Evolutionary conservation across 2,888 invertebrate species (phyloP).

Genomic region (Brenthis daphne): DNA sequence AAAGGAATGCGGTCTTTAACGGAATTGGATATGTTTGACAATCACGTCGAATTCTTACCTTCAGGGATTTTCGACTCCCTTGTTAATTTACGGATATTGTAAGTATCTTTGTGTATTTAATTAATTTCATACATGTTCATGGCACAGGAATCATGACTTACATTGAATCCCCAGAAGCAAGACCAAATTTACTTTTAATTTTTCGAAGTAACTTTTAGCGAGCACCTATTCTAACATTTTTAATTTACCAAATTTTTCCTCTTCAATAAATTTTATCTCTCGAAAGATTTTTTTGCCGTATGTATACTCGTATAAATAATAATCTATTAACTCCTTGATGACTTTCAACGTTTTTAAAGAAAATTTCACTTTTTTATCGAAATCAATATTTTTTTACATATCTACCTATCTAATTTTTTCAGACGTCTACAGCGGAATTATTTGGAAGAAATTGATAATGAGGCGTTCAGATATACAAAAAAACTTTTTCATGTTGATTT

Average conservation of each 20-base stretch:
- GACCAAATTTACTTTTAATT: no score
- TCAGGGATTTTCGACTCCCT: conserved; percentile 84
- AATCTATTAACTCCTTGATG: no score
- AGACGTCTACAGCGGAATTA: conserved; percentile 86
- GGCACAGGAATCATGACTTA: background rate
- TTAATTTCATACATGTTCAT: background rate
- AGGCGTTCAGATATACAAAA: conserved; percentile 81
- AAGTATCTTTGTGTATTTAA: conserved; percentile 56
- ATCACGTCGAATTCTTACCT: conserved; percentile 86
- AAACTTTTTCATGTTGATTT: conserved; percentile 86
- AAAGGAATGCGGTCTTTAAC: conserved; percentile 84
- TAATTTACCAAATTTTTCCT: no score
- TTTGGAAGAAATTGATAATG: conserved; percentile 82
- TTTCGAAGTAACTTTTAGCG: no score
- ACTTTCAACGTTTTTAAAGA: no score
- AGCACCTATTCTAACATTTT: no score
- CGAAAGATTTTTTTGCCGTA: no score
- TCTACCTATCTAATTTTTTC: conserved; percentile 49
- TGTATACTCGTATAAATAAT: no score
- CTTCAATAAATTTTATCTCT: no score
- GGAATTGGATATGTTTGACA: conserved; percentile 88
- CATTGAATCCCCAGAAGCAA: no score
- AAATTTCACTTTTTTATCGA: no score
- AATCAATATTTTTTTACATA: no score
- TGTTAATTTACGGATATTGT: conserved; percentile 84